A percentile compares a stretch with the other conserved stretches of the same genome.
Evolutionary conservation across 2,888 invertebrate species (phyloP).

Genomic region (Tenthredo notha): DNA sequence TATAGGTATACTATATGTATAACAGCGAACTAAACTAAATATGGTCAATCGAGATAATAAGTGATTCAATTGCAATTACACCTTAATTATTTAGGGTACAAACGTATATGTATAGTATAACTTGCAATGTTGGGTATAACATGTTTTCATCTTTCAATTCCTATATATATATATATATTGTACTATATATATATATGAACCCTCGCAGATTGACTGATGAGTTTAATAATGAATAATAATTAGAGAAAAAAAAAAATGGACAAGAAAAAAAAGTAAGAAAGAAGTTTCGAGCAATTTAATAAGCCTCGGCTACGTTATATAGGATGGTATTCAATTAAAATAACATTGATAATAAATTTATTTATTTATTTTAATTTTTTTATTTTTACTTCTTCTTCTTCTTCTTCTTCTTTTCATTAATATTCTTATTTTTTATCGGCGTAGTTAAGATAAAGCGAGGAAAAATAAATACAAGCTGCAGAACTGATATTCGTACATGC

Average conservation of each 20-base stretch:
- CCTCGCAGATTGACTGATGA: constrained; percentile 15
- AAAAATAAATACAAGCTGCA: constrained; percentile 59
- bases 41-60: constrained; percentile 13
- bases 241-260: neutral
- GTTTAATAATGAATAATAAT: constrained; percentile 4
- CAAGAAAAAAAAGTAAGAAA: neutral
- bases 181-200: constrained; percentile 9
- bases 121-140: neutral
- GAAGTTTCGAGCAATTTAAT: neutral
- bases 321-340: neutral
- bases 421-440: constrained; percentile 13
- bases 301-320: neutral
- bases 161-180: constrained; percentile 1
- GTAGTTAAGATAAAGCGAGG: constrained; percentile 45
- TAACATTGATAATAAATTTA: neutral
- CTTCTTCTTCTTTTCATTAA: neutral
- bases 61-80: neutral
- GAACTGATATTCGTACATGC: constrained; percentile 66
- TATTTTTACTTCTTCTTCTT: neutral
- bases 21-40: constrained; percentile 32
- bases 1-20: neutral
- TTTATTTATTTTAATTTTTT: neutral
- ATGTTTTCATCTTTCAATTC: neutral
- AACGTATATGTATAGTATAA: neutral
- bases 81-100: neutral